These are phyloP conservation scores for Crocodylus rhombifer DNA, from an alignment of 2,797 vertebrate species.

Conservation along the genomic window DNA sequence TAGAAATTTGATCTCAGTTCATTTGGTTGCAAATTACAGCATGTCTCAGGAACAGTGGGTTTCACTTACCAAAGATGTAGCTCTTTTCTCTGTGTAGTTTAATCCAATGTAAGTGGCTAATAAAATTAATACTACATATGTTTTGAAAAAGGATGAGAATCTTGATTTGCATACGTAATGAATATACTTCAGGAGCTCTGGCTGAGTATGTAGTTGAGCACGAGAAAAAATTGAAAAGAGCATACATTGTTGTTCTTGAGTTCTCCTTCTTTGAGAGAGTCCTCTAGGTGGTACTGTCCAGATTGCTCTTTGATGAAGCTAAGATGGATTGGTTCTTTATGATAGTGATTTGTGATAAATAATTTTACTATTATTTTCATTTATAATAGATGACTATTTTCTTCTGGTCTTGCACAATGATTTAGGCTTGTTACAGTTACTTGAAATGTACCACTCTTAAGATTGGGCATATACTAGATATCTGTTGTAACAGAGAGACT, in stretches of 20 bases:
- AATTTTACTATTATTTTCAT: neutral
- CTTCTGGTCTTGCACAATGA: neutral
- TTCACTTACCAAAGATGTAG: neutral
- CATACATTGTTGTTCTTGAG: neutral
- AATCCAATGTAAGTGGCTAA: neutral
- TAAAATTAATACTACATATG: neutral
- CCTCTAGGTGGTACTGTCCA: neutral
- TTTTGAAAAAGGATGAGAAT: neutral
- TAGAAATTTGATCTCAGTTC: neutral
- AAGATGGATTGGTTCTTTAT: neutral
- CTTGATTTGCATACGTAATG: neutral
- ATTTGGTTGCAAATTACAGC: constrained; percentile 1
- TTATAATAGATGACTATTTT: neutral
- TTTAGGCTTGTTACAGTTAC: neutral
- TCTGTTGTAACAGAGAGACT: accelerated
- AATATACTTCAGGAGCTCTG: neutral
- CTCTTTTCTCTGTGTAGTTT: neutral
- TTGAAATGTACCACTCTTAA: neutral
- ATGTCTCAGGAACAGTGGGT: neutral
- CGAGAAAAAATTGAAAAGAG: neutral
- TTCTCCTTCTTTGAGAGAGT: neutral
- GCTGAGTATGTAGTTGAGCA: neutral
- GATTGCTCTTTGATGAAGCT: neutral
- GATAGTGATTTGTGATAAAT: neutral
- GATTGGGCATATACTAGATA: neutral